Evolutionary conservation across 2,888 invertebrate species (phyloP).

Genomic region (Eledone cirrhosa): DNA sequence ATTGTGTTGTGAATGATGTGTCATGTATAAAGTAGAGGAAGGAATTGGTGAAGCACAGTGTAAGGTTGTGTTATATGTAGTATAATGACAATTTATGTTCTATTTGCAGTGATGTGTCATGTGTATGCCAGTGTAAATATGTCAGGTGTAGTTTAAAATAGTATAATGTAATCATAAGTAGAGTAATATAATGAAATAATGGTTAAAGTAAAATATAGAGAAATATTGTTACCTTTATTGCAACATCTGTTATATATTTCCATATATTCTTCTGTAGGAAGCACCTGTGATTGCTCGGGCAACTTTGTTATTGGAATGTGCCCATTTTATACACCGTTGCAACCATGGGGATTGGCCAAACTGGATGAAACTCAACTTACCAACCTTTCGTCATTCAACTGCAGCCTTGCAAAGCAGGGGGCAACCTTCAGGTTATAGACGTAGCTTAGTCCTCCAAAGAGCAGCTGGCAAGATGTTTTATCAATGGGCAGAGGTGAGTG

Average conservation of each 20-base stretch:
- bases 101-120: too few species aligned
- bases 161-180: neutral
- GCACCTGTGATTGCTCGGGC: constrained; percentile 94
- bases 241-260: too few species aligned
- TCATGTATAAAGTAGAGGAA: too few species aligned
- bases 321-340: constrained; percentile 95
- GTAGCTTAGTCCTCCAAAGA: constrained; percentile 76
- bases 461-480: constrained; percentile 97
- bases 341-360: constrained; percentile 98
- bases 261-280: constrained; percentile 75
- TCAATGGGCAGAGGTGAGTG: constrained; percentile 85
- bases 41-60: too few species aligned
- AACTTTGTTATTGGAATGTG: constrained; percentile 90
- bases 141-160: neutral
- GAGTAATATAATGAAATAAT: neutral
- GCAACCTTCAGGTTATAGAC: constrained; percentile 72
- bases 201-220: neutral
- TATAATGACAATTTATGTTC: too few species aligned
- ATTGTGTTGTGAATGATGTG: too few species aligned
- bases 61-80: too few species aligned
- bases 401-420: constrained; percentile 66
- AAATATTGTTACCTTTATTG: neutral
- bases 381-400: constrained; percentile 71
- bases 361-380: constrained; percentile 91
- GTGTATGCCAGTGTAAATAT: too few species aligned